Conservation (phyloP, 2,113 vertebrate species). For the Platysteira castanea region DNA sequence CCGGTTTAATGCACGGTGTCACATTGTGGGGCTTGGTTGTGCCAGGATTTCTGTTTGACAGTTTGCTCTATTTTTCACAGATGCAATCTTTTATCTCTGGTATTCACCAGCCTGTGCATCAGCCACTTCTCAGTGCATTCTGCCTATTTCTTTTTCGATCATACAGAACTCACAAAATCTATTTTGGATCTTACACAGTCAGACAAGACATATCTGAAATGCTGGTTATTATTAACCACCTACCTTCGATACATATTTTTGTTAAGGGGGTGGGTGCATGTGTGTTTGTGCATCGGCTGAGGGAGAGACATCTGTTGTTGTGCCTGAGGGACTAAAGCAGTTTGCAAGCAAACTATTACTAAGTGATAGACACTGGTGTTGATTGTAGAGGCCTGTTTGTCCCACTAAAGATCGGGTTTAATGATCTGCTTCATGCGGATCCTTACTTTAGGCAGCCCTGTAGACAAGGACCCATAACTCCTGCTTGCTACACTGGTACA, state of each 20-base stretch:
- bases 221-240: neutral
- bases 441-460: neutral
- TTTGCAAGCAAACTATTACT: neutral
- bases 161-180: neutral
- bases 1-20: rapidly evolving
- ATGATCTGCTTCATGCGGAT: rapidly evolving
- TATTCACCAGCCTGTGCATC: neutral
- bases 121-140: neutral
- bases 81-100: neutral
- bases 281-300: too few relatives aligned
- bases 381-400: neutral
- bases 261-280: neutral
- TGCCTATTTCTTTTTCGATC: neutral
- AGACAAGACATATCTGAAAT: neutral
- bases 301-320: neutral
- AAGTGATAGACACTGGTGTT: rapidly evolving
- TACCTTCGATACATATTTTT: rapidly evolving
- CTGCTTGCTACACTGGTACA: rapidly evolving
- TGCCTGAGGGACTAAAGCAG: neutral
- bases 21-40: rapidly evolving
- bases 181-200: neutral
- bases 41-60: too few relatives aligned
- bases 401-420: rapidly evolving
- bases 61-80: neutral
- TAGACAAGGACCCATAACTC: rapidly evolving